Conservation (phyloP, 2,113 vertebrate species). For the Fulica atra region DNA sequence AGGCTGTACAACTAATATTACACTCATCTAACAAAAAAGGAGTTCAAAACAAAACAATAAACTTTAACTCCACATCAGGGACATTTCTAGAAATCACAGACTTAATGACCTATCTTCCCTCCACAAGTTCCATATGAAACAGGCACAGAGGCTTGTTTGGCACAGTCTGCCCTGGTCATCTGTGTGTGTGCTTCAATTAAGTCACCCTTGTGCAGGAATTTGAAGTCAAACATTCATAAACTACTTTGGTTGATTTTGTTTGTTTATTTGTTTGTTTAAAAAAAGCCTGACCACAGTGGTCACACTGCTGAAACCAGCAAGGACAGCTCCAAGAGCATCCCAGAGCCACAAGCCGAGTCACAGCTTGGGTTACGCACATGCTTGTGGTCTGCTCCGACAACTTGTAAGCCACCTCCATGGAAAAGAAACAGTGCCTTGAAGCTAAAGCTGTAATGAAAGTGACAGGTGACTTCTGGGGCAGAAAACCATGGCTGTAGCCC, state of each 20-base stretch:
- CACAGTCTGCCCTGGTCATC: background rate
- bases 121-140: background rate
- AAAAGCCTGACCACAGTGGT: background rate
- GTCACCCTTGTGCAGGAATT: background rate
- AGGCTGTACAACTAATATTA: background rate
- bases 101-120: background rate
- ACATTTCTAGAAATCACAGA: constrained; percentile 13
- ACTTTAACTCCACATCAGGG: constrained; percentile 12
- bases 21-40: constrained; percentile 13
- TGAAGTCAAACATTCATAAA: background rate
- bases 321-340: background rate
- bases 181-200: background rate
- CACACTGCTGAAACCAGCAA: background rate
- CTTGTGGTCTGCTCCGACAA: background rate
- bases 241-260: background rate
- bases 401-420: background rate
- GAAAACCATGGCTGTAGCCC: background rate
- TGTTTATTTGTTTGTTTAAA: background rate
- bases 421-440: background rate
- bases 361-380: accelerated
- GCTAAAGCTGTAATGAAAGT: background rate
- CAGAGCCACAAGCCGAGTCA: background rate
- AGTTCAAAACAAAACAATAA: background rate
- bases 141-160: background rate
- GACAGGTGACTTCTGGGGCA: background rate